A percentile compares a stretch with the other conserved stretches of the same genome.
Evolutionary conservation across 2,113 vertebrate genomes (phyloP).

Genomic region (Eulemur macaco): DNA sequence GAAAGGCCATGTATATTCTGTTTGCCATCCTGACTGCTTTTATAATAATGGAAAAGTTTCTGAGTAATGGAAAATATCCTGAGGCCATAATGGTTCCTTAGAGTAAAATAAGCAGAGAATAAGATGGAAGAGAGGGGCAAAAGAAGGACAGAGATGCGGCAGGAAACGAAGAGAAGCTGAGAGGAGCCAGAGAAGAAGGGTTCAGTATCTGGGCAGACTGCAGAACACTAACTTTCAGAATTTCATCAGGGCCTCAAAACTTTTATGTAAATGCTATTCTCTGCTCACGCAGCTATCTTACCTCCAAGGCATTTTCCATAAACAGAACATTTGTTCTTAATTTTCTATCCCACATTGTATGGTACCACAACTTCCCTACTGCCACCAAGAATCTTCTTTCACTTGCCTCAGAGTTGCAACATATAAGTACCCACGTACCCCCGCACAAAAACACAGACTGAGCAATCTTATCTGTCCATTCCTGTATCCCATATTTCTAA

Average conservation of each 20-base stretch:
- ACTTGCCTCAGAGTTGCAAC: background rate
- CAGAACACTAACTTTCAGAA: background rate
- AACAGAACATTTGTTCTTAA: slow-evolving; percentile 32
- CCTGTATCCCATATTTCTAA: background rate
- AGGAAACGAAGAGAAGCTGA: background rate
- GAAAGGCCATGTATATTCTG: slow-evolving; percentile 48
- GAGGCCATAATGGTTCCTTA: slow-evolving; percentile 29
- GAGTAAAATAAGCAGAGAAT: slow-evolving; percentile 57
- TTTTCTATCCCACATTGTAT: background rate
- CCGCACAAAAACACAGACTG: background rate
- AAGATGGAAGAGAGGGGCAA: background rate
- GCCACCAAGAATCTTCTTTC: background rate
- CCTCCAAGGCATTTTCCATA: slow-evolving; percentile 30
- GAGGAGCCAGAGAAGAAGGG: background rate
- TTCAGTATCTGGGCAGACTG: background rate
- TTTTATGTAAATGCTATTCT: background rate
- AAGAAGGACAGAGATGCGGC: background rate
- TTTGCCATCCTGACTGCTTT: slow-evolving; percentile 38
- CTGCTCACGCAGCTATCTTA: background rate
- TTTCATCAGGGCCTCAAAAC: background rate
- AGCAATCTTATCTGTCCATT: background rate
- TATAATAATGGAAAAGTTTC: slow-evolving; percentile 57
- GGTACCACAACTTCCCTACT: background rate
- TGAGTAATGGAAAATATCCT: slow-evolving; percentile 66
- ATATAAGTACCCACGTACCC: background rate